A percentile compares a stretch with the other conserved stretches of the same genome.
Conservation (phyloP, 2,113 vertebrate species). For the Ailuropoda melanoleuca region DNA sequence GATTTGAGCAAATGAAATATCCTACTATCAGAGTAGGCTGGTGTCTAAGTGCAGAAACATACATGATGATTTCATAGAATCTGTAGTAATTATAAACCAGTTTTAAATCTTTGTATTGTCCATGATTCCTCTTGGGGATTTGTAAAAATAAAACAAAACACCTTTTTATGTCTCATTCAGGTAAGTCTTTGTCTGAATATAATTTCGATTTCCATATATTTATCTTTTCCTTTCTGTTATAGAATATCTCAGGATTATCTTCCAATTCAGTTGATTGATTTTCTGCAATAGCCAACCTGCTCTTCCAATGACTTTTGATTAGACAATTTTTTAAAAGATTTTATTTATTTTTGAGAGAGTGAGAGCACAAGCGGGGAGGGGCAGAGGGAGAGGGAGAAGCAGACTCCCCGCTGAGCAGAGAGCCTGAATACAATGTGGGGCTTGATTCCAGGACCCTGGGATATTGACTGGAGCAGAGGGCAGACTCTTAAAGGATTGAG, state of each 20-base stretch:
- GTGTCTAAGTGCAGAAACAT: not conserved
- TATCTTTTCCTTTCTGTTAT: not conserved
- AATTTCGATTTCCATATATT: not conserved
- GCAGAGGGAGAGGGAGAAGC: not conserved
- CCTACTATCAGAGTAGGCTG: not conserved
- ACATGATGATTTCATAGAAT: not conserved
- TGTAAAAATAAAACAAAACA: not conserved
- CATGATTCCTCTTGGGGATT: not conserved
- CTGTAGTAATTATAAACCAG: not conserved
- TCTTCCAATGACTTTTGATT: not conserved
- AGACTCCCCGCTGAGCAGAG: not conserved
- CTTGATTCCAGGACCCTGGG: not conserved
- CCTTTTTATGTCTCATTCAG: not conserved
- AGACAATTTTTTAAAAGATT: not conserved
- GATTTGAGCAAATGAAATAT: not conserved
- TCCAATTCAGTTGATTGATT: not conserved
- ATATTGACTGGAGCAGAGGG: not conserved
- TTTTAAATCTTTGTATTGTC: not conserved
- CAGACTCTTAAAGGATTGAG: not conserved
- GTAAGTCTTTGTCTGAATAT: not conserved
- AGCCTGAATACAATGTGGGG: not conserved
- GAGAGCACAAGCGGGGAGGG: not conserved
- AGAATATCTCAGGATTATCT: not conserved
- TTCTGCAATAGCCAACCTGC: not conserved
- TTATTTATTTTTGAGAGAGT: not conserved